Base-by-base conservation (phyloP, 1,140 invertebrate genomes). In the Eriosoma lanigerum region DNA sequence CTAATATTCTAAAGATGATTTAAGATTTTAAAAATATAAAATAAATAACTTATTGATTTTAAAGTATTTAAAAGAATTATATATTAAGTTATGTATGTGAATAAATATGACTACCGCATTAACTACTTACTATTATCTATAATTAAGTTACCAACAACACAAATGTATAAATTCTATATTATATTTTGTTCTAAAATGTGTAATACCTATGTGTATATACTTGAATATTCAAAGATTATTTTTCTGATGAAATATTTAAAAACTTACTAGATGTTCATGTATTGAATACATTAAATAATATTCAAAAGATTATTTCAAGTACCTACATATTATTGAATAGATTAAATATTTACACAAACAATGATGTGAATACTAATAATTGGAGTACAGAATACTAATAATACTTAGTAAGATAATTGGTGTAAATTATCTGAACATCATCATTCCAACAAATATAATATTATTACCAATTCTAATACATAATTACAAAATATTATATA, bases 61-160 rank as follows among this genome's bases (percentile, higher is more conserved):
- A n/a, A n/a, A n/a, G n/a, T n/a, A n/a, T n/a, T n/a, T n/a, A n/a
- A n/a, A n/a, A n/a, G n/a, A n/a, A n/a, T n/a, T n/a, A n/a, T n/a
- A n/a, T n/a, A n/a, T n/a, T n/a, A n/a, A n/a, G n/a, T n/a, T n/a
- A n/a, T n/a, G n/a, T n/a, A n/a, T n/a, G n/a, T n/a, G n/a, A n/a
- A n/a, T n/a, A n/a, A n/a, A n/a, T n/a, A n/a, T n/a, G n/a, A n/a
- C n/a, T n/a, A n/a, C n/a, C n/a, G n/a, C n/a, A n/a, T n/a, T n/a
- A n/a, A n/a, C n/a, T n/a, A 84, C 98, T 98, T 87, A 89, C 92
- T 46, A 86, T 89, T 26, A 86, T 98, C 1, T 96, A 96, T 85
- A 92, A 96, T 83, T 94, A 93, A 84, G 85, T 98, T 0, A 91
- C 97, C 83, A 91, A 94, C 87, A 92, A 94, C 85, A 89, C 91